These are phyloP conservation scores for Epinephelus awoara DNA, from an alignment of 2,797 vertebrate species.

Conservation along the genomic window DNA sequence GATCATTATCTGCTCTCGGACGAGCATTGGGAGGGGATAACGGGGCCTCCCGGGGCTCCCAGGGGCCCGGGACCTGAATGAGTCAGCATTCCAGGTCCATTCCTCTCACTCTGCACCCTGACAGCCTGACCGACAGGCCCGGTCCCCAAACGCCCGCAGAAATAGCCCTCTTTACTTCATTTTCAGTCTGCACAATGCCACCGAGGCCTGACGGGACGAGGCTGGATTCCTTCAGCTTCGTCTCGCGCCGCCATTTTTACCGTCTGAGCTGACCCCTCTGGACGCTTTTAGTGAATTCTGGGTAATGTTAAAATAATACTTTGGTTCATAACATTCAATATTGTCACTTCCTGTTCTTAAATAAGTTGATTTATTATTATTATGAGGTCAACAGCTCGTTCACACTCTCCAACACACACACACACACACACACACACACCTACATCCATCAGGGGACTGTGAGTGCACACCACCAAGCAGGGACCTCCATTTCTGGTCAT, in stretches of 20 bases:
- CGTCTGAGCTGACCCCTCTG: not conserved
- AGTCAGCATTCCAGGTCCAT: slow-evolving; percentile 82
- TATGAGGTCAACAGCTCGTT: too few relatives aligned
- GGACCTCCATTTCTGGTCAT: too few relatives aligned
- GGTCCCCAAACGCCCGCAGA: slow-evolving; percentile 43
- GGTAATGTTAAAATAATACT: not conserved
- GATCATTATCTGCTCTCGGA: slow-evolving; percentile 80
- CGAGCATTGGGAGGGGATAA: slow-evolving; percentile 16
- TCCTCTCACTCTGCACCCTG: slow-evolving; percentile 74
- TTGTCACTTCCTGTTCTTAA: too few relatives aligned
- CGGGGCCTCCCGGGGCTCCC: slow-evolving; percentile 52
- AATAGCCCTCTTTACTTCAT: slow-evolving; percentile 46
- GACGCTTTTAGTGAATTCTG: not conserved
- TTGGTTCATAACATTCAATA: not conserved
- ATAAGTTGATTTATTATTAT: too few relatives aligned
- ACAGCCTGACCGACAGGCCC: slow-evolving; percentile 68
- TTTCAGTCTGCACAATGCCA: not conserved
- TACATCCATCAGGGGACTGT: too few relatives aligned
- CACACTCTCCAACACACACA: too few relatives aligned
- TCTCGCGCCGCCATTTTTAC: too few relatives aligned
- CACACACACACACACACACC: too few relatives aligned
- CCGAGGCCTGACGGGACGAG: slow-evolving; percentile 1
- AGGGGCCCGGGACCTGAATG: slow-evolving; percentile 61
- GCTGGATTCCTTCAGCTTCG: slow-evolving; percentile 32
- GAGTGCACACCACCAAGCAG: too few relatives aligned